These are phyloP conservation scores for Sardinella longiceps DNA, from an alignment of 2,797 vertebrate species.

Conservation along the genomic window DNA sequence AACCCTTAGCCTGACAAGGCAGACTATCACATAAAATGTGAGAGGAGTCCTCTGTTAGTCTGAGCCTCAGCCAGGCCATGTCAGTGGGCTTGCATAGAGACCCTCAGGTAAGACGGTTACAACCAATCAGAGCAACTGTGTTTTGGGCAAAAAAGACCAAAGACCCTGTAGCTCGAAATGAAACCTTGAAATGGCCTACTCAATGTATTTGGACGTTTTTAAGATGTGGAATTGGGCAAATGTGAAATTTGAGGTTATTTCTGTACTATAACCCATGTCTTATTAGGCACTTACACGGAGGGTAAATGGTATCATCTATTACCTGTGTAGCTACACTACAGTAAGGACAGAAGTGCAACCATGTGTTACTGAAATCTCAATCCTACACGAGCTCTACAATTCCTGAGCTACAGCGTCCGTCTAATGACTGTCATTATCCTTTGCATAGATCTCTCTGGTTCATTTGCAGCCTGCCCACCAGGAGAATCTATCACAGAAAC, in stretches of 20 bases:
- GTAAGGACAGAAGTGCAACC: not conserved
- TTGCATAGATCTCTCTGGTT: slow-evolving; percentile 75
- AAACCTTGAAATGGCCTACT: too few relatives aligned
- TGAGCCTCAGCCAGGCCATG: too few relatives aligned
- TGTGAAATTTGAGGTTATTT: too few relatives aligned
- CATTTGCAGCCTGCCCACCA: slow-evolving; percentile 74
- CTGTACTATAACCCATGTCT: too few relatives aligned
- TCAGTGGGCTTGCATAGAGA: too few relatives aligned
- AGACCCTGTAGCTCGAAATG: too few relatives aligned
- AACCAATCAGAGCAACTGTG: too few relatives aligned
- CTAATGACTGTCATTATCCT: slow-evolving; percentile 77
- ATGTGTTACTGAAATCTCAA: not conserved
- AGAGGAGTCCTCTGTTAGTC: too few relatives aligned
- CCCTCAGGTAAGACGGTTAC: too few relatives aligned
- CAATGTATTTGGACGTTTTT: not conserved
- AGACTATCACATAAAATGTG: too few relatives aligned
- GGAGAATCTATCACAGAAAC: slow-evolving; percentile 70
- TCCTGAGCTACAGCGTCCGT: slow-evolving; percentile 34
- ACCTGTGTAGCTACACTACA: not conserved
- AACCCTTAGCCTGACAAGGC: too few relatives aligned
- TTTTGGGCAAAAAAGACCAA: too few relatives aligned
- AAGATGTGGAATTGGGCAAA: not conserved
- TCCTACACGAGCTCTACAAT: slow-evolving; percentile 30
- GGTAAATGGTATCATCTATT: not conserved
- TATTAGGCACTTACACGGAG: not conserved